Evolutionary conservation across 2,797 vertebrate species (phyloP).

Genomic region (Clarias pachynema): DNA sequence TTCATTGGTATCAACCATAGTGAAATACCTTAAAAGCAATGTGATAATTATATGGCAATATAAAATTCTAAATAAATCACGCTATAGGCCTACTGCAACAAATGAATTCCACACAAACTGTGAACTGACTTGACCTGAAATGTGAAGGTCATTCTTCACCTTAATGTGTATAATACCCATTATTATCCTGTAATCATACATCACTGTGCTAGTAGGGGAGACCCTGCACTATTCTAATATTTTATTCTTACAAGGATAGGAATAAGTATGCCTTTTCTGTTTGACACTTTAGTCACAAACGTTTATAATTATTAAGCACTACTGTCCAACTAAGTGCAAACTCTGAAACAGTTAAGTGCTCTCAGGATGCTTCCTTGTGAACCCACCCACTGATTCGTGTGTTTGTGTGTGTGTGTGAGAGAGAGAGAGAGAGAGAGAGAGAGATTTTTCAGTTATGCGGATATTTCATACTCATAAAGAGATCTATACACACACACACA

Average conservation of each 20-base stretch:
- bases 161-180: background rate
- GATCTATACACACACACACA: background rate
- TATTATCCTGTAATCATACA: background rate
- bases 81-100: background rate
- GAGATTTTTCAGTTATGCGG: background rate
- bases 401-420: too few relatives aligned
- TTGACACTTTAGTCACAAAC: background rate
- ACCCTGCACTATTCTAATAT: background rate
- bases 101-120: conserved; percentile 40
- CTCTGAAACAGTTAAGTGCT: background rate
- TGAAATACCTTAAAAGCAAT: conserved; percentile 35
- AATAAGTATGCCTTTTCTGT: background rate
- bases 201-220: background rate
- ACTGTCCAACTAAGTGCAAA: background rate
- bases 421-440: too few relatives aligned
- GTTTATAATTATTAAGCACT: background rate
- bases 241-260: background rate
- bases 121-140: background rate
- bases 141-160: background rate
- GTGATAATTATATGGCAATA: conserved; percentile 39
- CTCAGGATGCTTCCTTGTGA: background rate
- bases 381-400: background rate
- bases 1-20: conserved; percentile 29
- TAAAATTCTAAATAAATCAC: background rate
- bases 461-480: background rate